Percentiles rank a stretch among this genome's conserved stretches.
Evolutionary conservation across 2,797 vertebrate genomes (phyloP).

Genomic region (Epinephelus malabaricus): DNA sequence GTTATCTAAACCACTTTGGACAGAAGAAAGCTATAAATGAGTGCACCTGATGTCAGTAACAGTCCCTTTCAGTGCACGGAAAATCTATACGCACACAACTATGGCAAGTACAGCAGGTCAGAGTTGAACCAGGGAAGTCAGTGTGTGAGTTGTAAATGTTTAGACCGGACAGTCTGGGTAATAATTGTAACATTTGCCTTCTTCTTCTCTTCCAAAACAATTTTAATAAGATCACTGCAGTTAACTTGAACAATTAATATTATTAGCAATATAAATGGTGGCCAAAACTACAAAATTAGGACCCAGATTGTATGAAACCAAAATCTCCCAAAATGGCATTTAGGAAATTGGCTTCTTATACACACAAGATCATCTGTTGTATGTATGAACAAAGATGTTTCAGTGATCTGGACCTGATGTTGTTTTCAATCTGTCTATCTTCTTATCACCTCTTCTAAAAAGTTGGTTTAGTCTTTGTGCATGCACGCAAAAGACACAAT

Average conservation of each 20-base stretch:
- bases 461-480: neutral
- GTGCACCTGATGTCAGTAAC: neutral
- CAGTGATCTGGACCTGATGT: constrained; percentile 9
- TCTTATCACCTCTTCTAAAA: constrained; percentile 5
- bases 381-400: constrained; percentile 12
- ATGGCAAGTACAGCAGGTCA: neutral
- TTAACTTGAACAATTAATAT: constrained; percentile 17
- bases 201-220: neutral
- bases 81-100: neutral
- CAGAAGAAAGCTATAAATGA: too few relatives aligned
- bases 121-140: neutral
- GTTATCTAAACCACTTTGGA: neutral
- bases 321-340: constrained; percentile 4
- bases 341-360: neutral
- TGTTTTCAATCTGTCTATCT: constrained; percentile 7
- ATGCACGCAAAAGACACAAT: constrained; percentile 12
- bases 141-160: neutral
- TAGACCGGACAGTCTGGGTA: too few relatives aligned
- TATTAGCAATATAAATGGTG: constrained; percentile 9
- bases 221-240: neutral
- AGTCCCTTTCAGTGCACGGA: neutral
- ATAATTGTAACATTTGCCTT: neutral
- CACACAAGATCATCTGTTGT: neutral
- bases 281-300: constrained; percentile 29
- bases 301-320: constrained; percentile 9